Conservation (phyloP, 2,113 vertebrate species). For the Cinclus cinclus region DNA sequence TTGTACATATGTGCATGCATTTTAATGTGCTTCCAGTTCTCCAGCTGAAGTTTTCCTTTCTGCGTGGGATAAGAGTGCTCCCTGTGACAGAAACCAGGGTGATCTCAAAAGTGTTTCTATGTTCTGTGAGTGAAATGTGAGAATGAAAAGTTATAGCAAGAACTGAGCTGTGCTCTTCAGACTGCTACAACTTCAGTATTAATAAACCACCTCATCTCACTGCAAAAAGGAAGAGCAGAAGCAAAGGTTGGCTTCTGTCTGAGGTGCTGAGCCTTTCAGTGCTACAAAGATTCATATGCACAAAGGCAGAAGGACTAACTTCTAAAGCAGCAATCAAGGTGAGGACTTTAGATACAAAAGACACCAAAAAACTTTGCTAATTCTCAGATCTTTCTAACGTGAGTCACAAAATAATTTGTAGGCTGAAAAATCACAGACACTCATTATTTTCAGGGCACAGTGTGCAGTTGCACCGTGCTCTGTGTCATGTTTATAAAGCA, state of each 20-base stretch:
- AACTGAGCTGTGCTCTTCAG: background rate
- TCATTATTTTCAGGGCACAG: background rate
- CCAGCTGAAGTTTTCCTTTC: background rate
- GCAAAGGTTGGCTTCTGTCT: background rate
- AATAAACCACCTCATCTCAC: background rate
- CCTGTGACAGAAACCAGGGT: background rate
- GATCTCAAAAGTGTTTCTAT: background rate
- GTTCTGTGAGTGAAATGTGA: background rate
- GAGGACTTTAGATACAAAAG: background rate
- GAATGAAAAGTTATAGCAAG: background rate
- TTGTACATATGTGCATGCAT: accelerated
- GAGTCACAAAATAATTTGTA: background rate
- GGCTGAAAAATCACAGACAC: background rate
- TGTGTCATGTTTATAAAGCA: background rate
- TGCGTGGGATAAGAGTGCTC: background rate
- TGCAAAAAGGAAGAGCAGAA: background rate
- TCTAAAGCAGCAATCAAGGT: background rate
- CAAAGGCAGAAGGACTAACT: background rate
- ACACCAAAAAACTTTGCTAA: background rate
- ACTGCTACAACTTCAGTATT: background rate
- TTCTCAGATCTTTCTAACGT: background rate
- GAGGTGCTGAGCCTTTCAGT: background rate
- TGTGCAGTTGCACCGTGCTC: background rate
- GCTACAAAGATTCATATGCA: background rate
- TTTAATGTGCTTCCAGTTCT: background rate